Base-by-base conservation (phyloP, 2,113 vertebrate genomes). In the Spilogale gracilis region DNA sequence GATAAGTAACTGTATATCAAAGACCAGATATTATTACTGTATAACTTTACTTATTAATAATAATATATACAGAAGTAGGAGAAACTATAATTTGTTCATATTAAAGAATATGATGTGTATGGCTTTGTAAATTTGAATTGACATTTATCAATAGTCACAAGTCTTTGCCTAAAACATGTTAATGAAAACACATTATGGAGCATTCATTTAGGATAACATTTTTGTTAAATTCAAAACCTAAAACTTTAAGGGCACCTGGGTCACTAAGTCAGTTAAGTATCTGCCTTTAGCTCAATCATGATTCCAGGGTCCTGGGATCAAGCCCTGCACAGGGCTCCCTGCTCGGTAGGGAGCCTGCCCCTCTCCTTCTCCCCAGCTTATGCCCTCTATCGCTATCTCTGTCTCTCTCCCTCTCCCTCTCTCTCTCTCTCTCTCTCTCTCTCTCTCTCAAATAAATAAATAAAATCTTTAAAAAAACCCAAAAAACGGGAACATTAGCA, bases 71-170 rank as follows among this genome's bases (percentile, higher is more conserved):
- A 94, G 48, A 88, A 69, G 45, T 92, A 60, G n/a, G 48, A 38
- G 91, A 50, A 82, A 82, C 32, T 91, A 12, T 89, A 87, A 83
- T 38, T 48, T 60, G 82, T 76, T 84, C 43, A 90, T 63, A 21
- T 12, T 52, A 52, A 90, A 74, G 20, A 87, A 71, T 56, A 69
- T 69, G 32, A n/a, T n/a, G 4, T 20, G 81, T 71, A 25, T 76
- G 32, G 20, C 87, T 82, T 94, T 82, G 30, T 79, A 67, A 86
- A 73, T 91, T 80, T 91, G 81, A 96, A 60, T 67, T 76, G 48
- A 58, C 12, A n/a, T 81, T 56, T 88, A 58, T 81, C 69, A 25
- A 0, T 92, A 52, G 60, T 67, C 10, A 8, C 54, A 71, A 94
- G 65, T 92, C 48, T 80, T 6, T 63, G 50, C 32, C 71, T 88